Evolutionary conservation across 2,888 invertebrate species (phyloP), one percentile per base, ranked within the genome.

Genomic region (Creontiades dilutus): DNA sequence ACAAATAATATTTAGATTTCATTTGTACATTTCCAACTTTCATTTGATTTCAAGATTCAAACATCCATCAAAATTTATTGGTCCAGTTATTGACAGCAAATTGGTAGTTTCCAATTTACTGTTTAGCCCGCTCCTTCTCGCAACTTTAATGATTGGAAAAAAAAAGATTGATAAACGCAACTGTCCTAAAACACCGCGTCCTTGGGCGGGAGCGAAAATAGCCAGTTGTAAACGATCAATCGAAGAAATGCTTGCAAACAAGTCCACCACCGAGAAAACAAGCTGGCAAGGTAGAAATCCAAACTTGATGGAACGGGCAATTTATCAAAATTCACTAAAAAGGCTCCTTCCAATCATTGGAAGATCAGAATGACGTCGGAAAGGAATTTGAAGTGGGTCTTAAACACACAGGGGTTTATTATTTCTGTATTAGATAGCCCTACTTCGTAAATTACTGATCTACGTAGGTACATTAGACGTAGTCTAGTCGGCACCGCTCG

Each of bases 161-260:
- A 68, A 68, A 68, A 68, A 68, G 13, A 12, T 11, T 11, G 68
- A 23, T 7, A 46, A 47, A 78, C 78, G 78, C n/a, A 78, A 37
- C 46, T 78, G 78, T 78, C 78, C 78, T 78, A 46, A 78, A 78
- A 27, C 68, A 57, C 46, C 57, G 28, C 68, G 86, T 85, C 85
- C 85, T 85, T 85, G 85, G 85, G 28, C 61, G 55, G n/a, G 37
- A 85, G 57, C 61, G 27, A 37, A 61, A 85, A 85, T 85, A 85
- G 85, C 27, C 61, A 37, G 61, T 57, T 85, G 85, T 85, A 85
- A 85, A 85, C 85, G 85, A 85, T 85, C 85, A 85, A 85, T 85
- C 85, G 85, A 57, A 27, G 57, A 52, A 37, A 57, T 37, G 61
- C 37, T 85, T 57, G 57, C 52, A 85, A 57, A 85, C 85, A 85